A percentile compares a stretch with the other conserved stretches of the same genome.
Conservation (phyloP, 2,797 vertebrate genomes). For the Tenualosa ilisha region DNA sequence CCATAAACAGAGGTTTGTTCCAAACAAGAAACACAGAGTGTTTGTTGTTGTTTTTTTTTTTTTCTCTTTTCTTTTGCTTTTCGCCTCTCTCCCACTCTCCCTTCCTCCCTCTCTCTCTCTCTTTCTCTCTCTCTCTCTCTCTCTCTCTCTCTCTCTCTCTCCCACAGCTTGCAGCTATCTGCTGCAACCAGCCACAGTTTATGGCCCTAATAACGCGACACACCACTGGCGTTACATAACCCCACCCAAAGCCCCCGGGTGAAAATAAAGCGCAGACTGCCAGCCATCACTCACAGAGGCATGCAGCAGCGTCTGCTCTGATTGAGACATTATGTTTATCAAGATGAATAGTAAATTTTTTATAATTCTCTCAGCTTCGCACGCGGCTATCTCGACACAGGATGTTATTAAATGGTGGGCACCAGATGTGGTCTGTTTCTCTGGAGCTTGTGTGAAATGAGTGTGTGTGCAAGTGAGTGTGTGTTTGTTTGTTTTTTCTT, state of each 20-base stretch:
- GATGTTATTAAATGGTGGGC: background rate
- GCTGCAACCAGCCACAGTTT: background rate
- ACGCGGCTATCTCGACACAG: background rate
- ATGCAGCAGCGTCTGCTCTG: background rate
- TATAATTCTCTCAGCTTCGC: background rate
- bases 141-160: background rate
- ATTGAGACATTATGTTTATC: slow-evolving; percentile 25
- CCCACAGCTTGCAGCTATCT: slow-evolving; percentile 7
- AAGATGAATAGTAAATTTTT: background rate
- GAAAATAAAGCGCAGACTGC: background rate
- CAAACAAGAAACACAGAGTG: background rate
- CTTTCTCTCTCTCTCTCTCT: background rate
- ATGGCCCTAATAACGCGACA: background rate
- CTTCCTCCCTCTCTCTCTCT: background rate
- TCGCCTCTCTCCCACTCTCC: background rate
- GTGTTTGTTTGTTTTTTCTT: background rate
- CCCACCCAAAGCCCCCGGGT: background rate
- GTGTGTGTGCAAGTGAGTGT: background rate
- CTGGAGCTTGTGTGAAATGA: background rate
- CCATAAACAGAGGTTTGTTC: background rate
- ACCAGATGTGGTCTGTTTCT: background rate
- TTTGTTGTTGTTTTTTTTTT: background rate
- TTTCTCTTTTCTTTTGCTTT: background rate
- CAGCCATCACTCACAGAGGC: background rate
- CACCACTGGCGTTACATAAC: background rate